Base-by-base conservation (phyloP, 1,140 invertebrate species). In the Philaenus spumarius region DNA sequence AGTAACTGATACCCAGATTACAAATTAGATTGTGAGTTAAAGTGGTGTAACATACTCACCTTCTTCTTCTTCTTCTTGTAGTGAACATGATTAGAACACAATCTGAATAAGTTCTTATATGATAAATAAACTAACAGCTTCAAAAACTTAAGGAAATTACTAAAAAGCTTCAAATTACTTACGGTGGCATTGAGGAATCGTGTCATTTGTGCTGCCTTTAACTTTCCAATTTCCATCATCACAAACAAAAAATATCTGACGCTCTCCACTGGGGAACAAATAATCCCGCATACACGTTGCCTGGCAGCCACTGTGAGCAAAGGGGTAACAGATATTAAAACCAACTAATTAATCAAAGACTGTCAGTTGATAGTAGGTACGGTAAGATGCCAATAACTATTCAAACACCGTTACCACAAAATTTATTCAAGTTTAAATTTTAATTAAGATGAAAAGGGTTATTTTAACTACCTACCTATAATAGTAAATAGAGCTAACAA, bases 111-210 rank as follows among this genome's bases (percentile, higher is more conserved):
- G 35, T n/a, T 9, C 9, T n/a, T 9, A n/a, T 37, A n/a, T 9
- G 9, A 9, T 37, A 9, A 9, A n/a, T 9, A n/a, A 9, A n/a
- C 35, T n/a, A 9, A 37, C n/a, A 54, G 40, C 22, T 19, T 17
- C 12, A 48, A 39, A 53, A 46, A 55, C 23, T n/a, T n/a, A n/a
- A n/a, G n/a, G 11, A 23, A 35, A 26, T n/a, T 15, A 26, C 19
- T 5, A 15, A 26, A n/a, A 11, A 26, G n/a, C 15, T 2, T 56
- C 17, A 39, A 47, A 12, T 34, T 14, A 69, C 75, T 74, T 75
- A 80, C 84, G 81, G 77, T 82, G 75, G 63, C 85, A 87, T 23
- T 78, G 68, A 3, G 82, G 82, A 11, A 84, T 70, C 5, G 58
- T 60, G 0, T 61, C 66, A 67, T 77, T 80, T 15, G 73, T 72